These are phyloP conservation scores for Pleuronectes platessa DNA, from an alignment of 2,113 vertebrate species.

Conservation along the genomic window DNA sequence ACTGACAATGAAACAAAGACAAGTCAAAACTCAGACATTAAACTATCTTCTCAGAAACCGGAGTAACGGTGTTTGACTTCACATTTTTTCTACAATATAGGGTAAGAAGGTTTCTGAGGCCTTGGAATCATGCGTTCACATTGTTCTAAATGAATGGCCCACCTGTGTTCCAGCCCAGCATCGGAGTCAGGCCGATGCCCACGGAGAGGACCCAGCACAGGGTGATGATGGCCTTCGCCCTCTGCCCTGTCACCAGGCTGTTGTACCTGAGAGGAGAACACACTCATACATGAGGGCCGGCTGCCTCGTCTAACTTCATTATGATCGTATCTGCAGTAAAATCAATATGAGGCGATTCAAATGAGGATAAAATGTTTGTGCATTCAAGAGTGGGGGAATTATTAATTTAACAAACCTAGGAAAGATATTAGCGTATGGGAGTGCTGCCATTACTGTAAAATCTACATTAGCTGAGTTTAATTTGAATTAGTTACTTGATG, in stretches of 20 bases:
- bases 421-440: neutral
- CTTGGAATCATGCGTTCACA: no score
- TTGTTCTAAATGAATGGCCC: neutral
- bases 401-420: conserved; percentile 10
- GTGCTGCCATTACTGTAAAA: no score
- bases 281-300: neutral
- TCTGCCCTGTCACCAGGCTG: conserved; percentile 89
- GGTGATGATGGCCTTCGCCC: conserved; percentile 91
- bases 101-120: no score
- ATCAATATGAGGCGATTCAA: conserved; percentile 28
- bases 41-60: no score
- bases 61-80: no score
- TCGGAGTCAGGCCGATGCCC: conserved; percentile 92
- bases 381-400: neutral
- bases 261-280: conserved; percentile 86
- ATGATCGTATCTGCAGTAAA: conserved; percentile 1
- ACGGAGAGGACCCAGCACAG: conserved; percentile 95
- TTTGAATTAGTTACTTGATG: no score
- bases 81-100: no score
- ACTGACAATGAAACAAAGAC: neutral
- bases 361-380: conserved; percentile 9
- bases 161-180: conserved; percentile 92
- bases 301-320: conserved; percentile 33
- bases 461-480: no score
- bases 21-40: neutral